Base-by-base conservation (phyloP, 1,140 invertebrate species). In the Drosophila triauraria region DNA sequence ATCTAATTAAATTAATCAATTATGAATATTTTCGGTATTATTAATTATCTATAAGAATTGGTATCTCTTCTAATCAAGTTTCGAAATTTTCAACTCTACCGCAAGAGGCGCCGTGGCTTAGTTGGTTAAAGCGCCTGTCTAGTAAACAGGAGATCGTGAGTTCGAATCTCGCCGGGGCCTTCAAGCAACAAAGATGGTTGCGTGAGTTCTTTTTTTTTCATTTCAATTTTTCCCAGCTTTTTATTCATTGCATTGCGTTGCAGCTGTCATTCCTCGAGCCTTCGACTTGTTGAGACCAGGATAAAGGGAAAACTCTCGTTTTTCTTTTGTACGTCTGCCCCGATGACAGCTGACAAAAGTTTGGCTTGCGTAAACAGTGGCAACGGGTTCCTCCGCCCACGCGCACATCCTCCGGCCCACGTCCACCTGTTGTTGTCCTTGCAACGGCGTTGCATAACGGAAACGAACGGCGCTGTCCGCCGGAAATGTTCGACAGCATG, bases 121-220 rank as follows among this genome's bases (percentile, higher is more conserved):
- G 94, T 94, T 94, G 94, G 94, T 94, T 94, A 94, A 94, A 94
- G 94, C 94, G 94, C 94, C 94, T 94, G 94, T 94, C 94, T 94
- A 94, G 94, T 94, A 94, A 94, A 94, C 94, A 94, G 94, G 94
- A 94, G 94, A 94, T 94, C 94, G 92, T 92, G 94, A 93, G 94
- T 94, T 94, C 94, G 94, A 94, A 94, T 94, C 94, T 93, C 94
- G 93, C 92, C 94, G 94, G 94, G 93, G 94, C 93, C 94, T 92
- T 76, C 27, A 30, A 48, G 43, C 48, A 32, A 35, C 60, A 15
- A 20, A n/a, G 9, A 13, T 25, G 20, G 44, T 17, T 20, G 20
- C 38, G n/a, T 74, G 23, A n/a, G 2, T 17, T 17, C 0, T 8
- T 58, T 43, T 57, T 74, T 30, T 72, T 63, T 23, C n/a, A 13